Conservation (phyloP, 2,888 invertebrate species). For the Lydus trimaculatus region DNA sequence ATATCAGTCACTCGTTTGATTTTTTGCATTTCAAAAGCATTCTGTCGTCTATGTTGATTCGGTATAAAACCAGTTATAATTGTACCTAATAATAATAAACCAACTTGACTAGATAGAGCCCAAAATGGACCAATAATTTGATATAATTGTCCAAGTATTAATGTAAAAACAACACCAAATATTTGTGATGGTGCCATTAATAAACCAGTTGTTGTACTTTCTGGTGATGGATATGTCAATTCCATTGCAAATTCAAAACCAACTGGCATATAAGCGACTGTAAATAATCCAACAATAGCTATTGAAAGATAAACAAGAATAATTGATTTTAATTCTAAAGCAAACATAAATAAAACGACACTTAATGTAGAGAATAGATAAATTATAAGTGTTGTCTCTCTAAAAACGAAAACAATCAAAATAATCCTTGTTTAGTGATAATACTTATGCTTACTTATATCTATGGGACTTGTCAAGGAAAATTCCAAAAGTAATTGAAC, state of each 20-base stretch:
- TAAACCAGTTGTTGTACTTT: constrained; percentile 47
- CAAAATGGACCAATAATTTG: constrained; percentile 41
- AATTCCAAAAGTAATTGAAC: constrained; percentile 89
- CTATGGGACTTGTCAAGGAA: constrained; percentile 90
- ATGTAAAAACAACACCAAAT: constrained; percentile 42
- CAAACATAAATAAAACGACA: constrained; percentile 39
- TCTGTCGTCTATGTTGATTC: constrained; percentile 43
- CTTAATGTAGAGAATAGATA: constrained; percentile 38
- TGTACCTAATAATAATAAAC: constrained; percentile 39
- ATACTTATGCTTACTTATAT: constrained; percentile 75
- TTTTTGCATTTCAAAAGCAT: constrained; percentile 38
- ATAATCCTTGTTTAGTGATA: neutral
- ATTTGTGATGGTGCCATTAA: constrained; percentile 45
- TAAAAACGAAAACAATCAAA: constrained; percentile 29
- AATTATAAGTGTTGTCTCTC: constrained; percentile 42
- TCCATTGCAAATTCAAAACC: constrained; percentile 49
- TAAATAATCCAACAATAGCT: constrained; percentile 43
- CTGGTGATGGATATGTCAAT: constrained; percentile 47
- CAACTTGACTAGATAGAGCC: constrained; percentile 39
- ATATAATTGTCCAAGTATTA: constrained; percentile 36
- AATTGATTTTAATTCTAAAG: constrained; percentile 41
- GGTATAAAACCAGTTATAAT: constrained; percentile 42
- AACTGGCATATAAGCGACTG: constrained; percentile 45
- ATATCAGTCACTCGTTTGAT: neutral
- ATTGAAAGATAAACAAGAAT: constrained; percentile 42